These are phyloP conservation scores for Wiebesia pumilae DNA, from an alignment of 1,140 invertebrate species.

Conservation along the genomic window DNA sequence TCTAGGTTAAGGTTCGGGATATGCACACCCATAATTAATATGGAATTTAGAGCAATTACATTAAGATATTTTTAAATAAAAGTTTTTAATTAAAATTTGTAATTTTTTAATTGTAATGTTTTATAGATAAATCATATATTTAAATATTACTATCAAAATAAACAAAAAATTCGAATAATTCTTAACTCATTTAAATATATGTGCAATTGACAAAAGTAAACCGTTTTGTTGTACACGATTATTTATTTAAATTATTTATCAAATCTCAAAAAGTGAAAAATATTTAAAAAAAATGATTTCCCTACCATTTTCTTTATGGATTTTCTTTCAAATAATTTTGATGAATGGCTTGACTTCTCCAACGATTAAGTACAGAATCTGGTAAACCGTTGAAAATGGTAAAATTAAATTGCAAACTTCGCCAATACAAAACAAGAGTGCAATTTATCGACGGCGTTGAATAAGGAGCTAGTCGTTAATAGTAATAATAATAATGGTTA, in stretches of 20 bases:
- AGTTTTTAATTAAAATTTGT: not conserved
- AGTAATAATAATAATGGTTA: slow-evolving; percentile 65
- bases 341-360: slow-evolving; percentile 37
- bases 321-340: slow-evolving; percentile 38
- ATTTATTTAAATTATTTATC: slow-evolving; percentile 52
- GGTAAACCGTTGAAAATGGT: slow-evolving; percentile 51
- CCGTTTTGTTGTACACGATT: slow-evolving; percentile 36
- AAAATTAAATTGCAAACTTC: slow-evolving; percentile 51
- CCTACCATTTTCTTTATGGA: slow-evolving; percentile 30
- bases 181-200: not conserved
- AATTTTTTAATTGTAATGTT: not conserved
- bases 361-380: slow-evolving; percentile 54
- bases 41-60: not conserved
- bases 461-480: slow-evolving; percentile 58
- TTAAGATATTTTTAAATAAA: not conserved
- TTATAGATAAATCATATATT: not conserved
- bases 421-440: slow-evolving; percentile 45
- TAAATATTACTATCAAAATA: not conserved
- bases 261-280: slow-evolving; percentile 47
- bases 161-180: not conserved
- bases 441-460: slow-evolving; percentile 50
- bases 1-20: not conserved
- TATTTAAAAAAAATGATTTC: slow-evolving; percentile 43
- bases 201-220: slow-evolving; percentile 16
- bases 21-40: not conserved